Percentiles rank a stretch among this genome's conserved stretches.
These are phyloP conservation scores for Stegodyphus mimosarum DNA, from an alignment of 1,140 invertebrate genomes.

Conservation along the genomic window DNA sequence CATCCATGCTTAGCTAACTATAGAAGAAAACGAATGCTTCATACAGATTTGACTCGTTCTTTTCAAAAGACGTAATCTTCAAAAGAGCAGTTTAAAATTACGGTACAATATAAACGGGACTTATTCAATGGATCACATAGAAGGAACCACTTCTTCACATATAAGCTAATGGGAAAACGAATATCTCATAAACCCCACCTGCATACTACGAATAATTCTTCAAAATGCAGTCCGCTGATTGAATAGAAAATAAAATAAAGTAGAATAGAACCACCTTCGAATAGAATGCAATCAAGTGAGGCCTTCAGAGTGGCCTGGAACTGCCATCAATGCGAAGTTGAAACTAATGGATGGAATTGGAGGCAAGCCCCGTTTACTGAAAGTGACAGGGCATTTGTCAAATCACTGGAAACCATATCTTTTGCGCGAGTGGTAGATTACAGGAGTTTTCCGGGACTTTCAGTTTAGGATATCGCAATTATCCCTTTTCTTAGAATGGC, in stretches of 20 bases:
- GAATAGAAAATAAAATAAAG: slow-evolving; percentile 39
- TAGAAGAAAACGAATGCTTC: too few species aligned
- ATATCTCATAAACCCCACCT: too few species aligned
- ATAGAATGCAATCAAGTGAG: slow-evolving; percentile 24
- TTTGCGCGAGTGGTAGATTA: slow-evolving; percentile 24
- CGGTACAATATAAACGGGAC: too few species aligned
- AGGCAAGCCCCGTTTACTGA: slow-evolving; percentile 52
- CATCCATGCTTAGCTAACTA: too few species aligned
- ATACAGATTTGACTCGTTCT: too few species aligned
- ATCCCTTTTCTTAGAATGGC: slow-evolving; percentile 45
- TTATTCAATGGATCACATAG: too few species aligned
- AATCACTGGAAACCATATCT: slow-evolving; percentile 54
- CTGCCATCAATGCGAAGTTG: slow-evolving; percentile 54
- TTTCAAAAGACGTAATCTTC: too few species aligned
- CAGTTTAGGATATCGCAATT: slow-evolving; percentile 51
- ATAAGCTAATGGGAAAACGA: too few species aligned
- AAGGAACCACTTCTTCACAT: too few species aligned
- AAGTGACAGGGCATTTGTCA: slow-evolving; percentile 56
- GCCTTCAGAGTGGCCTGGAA: slow-evolving; percentile 39
- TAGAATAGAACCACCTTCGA: slow-evolving; percentile 3
- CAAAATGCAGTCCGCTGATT: slow-evolving; percentile 25
- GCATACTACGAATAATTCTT: neutral
- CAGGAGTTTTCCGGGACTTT: slow-evolving; percentile 33
- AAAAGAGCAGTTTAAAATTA: too few species aligned
- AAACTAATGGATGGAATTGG: slow-evolving; percentile 56